Percentiles rank a stretch among this genome's conserved stretches.
phyloP scores from a whole-genome alignment of 2,113 vertebrate genomes.

The Anser cygnoides region DNA sequence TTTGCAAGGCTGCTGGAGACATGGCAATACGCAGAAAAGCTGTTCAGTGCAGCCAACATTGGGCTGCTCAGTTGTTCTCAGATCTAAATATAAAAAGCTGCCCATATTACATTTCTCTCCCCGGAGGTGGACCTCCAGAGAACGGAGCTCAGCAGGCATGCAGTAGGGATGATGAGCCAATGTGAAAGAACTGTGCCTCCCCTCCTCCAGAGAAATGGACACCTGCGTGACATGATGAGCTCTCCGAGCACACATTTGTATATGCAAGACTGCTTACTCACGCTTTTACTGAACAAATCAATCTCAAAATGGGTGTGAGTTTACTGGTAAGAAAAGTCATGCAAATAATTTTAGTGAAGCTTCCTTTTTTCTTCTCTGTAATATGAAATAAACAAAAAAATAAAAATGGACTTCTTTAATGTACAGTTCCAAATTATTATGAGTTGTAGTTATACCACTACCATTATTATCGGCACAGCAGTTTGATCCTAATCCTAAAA shows the following conservation, averaged over 20 bases:
- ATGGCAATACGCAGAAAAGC: neutral
- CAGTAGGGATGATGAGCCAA: neutral
- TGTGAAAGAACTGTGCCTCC: neutral
- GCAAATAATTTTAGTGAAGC: neutral
- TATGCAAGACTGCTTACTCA: neutral
- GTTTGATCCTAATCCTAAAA: neutral
- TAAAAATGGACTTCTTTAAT: neutral
- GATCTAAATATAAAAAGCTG: conserved; percentile 50
- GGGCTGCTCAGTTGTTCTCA: neutral
- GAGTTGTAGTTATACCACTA: neutral
- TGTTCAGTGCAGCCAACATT: neutral
- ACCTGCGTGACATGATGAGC: neutral
- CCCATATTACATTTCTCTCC: neutral
- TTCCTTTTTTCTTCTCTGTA: neutral
- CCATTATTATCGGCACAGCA: neutral
- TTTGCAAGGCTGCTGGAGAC: neutral
- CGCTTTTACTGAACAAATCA: neutral
- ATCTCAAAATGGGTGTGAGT: neutral
- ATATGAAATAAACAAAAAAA: neutral
- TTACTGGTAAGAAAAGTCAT: neutral
- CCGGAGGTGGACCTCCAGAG: neutral
- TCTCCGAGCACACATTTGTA: rapidly evolving
- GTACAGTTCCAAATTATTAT: neutral
- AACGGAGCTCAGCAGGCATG: neutral
- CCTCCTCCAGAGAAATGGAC: neutral